These are phyloP conservation scores for Pterophyllum scalare DNA, from an alignment of 2,113 vertebrate genomes.

Conservation along the genomic window DNA sequence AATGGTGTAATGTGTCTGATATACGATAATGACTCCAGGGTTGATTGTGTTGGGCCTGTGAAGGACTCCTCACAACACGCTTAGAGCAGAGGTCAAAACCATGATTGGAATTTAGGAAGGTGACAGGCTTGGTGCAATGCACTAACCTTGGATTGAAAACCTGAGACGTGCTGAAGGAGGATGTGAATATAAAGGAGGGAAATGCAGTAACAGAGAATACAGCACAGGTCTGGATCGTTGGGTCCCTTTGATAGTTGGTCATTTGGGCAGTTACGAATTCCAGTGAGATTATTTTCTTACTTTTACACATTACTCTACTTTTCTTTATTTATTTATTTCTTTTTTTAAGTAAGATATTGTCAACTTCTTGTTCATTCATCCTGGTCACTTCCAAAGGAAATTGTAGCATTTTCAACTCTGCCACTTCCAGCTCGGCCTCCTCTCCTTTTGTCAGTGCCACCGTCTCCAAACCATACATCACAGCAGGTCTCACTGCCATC, in stretches of 20 bases:
- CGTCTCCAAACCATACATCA: background rate
- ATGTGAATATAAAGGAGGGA: background rate
- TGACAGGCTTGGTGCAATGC: constrained; percentile 24
- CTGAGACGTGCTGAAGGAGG: background rate
- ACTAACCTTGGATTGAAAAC: constrained; percentile 49
- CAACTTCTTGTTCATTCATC: too few relatives aligned
- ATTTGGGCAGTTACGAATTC: background rate
- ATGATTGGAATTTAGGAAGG: constrained; percentile 56
- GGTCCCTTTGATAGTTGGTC: fast-evolving
- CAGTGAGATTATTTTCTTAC: background rate
- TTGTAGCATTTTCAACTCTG: background rate
- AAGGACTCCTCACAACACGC: constrained; percentile 59
- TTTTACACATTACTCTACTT: background rate
- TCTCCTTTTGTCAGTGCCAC: background rate
- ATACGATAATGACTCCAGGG: constrained; percentile 60
- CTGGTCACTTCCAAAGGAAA: too few relatives aligned
- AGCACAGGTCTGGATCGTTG: background rate
- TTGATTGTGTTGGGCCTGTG: constrained; percentile 66
- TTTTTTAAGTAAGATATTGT: background rate
- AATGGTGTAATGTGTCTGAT: constrained; percentile 62
- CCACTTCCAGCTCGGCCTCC: background rate
- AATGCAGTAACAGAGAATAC: background rate
- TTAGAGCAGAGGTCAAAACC: constrained; percentile 54
- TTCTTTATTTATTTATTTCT: too few relatives aligned
- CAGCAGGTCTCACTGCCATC: background rate